A percentile compares a stretch with the other conserved stretches of the same genome.
Evolutionary conservation across 2,797 vertebrate genomes (phyloP).

Genomic region (Pseudochaenichthys georgianus): DNA sequence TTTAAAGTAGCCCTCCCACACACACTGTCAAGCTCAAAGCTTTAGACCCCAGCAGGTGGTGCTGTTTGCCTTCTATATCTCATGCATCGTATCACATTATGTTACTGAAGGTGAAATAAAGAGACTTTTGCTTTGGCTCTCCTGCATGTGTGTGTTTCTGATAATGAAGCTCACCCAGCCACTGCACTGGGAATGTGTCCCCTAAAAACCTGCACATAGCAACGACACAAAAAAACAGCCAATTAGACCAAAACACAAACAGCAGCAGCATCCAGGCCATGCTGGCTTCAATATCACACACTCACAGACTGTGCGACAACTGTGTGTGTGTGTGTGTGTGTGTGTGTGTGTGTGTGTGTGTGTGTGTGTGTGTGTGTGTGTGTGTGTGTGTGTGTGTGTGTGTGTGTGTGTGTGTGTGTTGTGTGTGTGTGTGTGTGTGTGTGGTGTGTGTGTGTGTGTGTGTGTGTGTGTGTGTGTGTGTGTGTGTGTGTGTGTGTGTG

Average conservation of each 20-base stretch:
- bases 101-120: too few species aligned
- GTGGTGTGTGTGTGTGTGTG: too few species aligned
- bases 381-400: too few species aligned
- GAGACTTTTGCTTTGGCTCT: too few species aligned
- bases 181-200: background rate
- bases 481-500: too few species aligned
- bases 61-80: too few species aligned
- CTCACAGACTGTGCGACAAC: background rate
- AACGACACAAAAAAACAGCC: background rate
- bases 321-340: background rate
- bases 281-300: background rate
- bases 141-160: background rate
- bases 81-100: too few species aligned
- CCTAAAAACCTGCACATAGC: conserved; percentile 7
- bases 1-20: too few species aligned
- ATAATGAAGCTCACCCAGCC: conserved; percentile 19
- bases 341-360: background rate
- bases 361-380: conserved; percentile 9
- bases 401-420: too few species aligned
- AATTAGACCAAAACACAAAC: conserved; percentile 34
- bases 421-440: too few species aligned
- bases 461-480: too few species aligned
- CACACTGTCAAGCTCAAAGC: background rate
- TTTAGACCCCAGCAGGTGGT: too few species aligned
- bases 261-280: conserved; percentile 3